Conservation (phyloP, 92 coral and sea anemone genomes). For the Chrysogorgia sp. region DNA sequence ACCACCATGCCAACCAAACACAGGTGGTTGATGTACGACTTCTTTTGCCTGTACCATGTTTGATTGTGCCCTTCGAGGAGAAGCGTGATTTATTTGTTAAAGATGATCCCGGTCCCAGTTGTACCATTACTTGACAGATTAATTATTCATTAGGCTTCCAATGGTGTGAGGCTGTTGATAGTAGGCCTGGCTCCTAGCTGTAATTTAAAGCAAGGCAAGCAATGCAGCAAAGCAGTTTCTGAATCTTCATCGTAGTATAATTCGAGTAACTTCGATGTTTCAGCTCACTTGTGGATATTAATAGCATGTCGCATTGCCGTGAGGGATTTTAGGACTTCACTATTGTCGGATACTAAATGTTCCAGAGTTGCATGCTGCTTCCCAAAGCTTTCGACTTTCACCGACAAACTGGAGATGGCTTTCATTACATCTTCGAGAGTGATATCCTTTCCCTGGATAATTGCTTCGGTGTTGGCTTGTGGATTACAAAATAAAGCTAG, state of each 20-base stretch:
- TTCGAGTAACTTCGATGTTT: constrained; percentile 32
- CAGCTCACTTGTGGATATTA: constrained; percentile 18
- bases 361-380: constrained; percentile 39
- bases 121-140: constrained; percentile 39
- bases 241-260: constrained; percentile 22
- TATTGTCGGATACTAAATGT: no score
- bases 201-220: constrained; percentile 43
- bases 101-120: constrained; percentile 25
- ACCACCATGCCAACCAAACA: constrained; percentile 7
- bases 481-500: no score
- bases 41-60: constrained; percentile 30
- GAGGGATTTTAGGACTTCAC: constrained; percentile 48
- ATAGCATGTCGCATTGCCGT: constrained; percentile 39
- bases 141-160: constrained; percentile 18
- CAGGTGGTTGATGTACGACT: constrained; percentile 28
- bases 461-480: no score
- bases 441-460: no score
- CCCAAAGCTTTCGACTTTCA: constrained; percentile 32
- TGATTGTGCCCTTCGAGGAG: constrained; percentile 41
- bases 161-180: constrained; percentile 20
- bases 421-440: no score
- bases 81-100: constrained; percentile 24
- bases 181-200: not conserved
- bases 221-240: constrained; percentile 31
- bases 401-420: no score